A percentile compares a stretch with the other conserved stretches of the same genome.
These are phyloP conservation scores for Onthophagus sagittarius DNA, from an alignment of 2,888 invertebrate genomes.

Conservation along the genomic window DNA sequence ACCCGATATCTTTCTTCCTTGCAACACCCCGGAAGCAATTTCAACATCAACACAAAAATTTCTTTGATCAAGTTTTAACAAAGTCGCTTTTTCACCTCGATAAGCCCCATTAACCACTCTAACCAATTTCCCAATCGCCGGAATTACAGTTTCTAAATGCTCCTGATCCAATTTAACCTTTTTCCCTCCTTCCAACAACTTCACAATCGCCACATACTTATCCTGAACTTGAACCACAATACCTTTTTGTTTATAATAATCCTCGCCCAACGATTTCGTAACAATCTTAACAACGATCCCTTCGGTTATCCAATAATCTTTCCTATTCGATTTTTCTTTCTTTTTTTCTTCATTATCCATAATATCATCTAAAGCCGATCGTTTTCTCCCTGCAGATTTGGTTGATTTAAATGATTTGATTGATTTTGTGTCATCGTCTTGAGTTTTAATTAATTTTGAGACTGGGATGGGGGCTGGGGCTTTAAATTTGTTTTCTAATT, in stretches of 20 bases:
- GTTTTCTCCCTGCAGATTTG: slow-evolving; percentile 32
- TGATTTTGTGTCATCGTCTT: slow-evolving; percentile 38
- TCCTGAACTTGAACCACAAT: slow-evolving; percentile 71
- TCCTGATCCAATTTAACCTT: slow-evolving; percentile 84
- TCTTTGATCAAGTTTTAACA: slow-evolving; percentile 68
- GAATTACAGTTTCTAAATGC: slow-evolving; percentile 94
- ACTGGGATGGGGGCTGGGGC: slow-evolving; percentile 40
- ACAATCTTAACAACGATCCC: slow-evolving; percentile 86
- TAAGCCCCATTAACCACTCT: slow-evolving; percentile 87
- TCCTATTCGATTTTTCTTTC: slow-evolving; percentile 67
- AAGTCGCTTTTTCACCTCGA: slow-evolving; percentile 65
- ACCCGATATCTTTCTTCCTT: slow-evolving; percentile 66
- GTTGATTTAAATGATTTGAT: slow-evolving; percentile 30
- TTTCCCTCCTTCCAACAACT: slow-evolving; percentile 68
- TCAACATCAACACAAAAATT: slow-evolving; percentile 64
- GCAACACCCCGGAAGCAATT: slow-evolving; percentile 65
- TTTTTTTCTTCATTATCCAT: slow-evolving; percentile 71
- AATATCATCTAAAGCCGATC: slow-evolving; percentile 74
- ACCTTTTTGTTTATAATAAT: slow-evolving; percentile 88
- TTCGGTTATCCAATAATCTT: slow-evolving; percentile 83
- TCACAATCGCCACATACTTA: slow-evolving; percentile 74
- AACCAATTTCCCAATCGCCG: slow-evolving; percentile 76
- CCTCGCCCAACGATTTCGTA: slow-evolving; percentile 82
- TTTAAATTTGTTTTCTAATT: slow-evolving; percentile 42
- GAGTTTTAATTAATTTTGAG: slow-evolving; percentile 62